Evolutionary conservation across 2,113 vertebrate species (phyloP), one percentile per base, ranked within the genome.

Genomic region (Malurus alboscapulatus): DNA sequence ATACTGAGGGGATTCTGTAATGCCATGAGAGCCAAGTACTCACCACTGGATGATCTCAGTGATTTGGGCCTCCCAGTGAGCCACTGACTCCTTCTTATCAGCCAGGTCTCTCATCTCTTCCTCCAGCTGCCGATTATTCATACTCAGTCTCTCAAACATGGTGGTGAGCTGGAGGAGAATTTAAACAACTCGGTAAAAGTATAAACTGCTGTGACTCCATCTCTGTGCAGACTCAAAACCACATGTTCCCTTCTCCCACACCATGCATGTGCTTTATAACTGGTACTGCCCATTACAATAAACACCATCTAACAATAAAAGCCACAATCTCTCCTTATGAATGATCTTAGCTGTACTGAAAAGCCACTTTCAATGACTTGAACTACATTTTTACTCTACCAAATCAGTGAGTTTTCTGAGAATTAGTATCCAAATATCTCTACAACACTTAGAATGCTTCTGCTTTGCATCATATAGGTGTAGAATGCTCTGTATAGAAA

Each of bases 1-100:
- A 19, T 6, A 32, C 11, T 30, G 40, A 79, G 69, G 18, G 71
- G 45, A 17, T 50, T 78, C 53, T 57, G 53, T 40, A 34, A 65
- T 59, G 38, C 68, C 76, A 45, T 17, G 50, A 84, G 68, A 80
- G 79, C 74, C 62, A 38, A 83, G 24, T 36, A 98, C 98, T 98
- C 95, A 99, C 99, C 99, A 99, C 68, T 99, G 99, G 96, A 99
- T 99, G 96, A 99, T 99, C 96, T 99, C 99, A 24, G 99, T 99
- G 97, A 99, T 99, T 69, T 99, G 99, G 78, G 99, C 99, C 97
- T 99, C 99, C 99, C 99, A 99, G 94, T 99, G 99, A 25, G 99
- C 99, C 10, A 99, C 99, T 0, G 99, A 99, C 96, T 99, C 99
- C 95, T 99, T 99, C 96, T 99, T 99, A 96, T 99, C 99, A 48